A percentile compares a stretch with the other conserved stretches of the same genome.
Conservation (phyloP, 2,113 vertebrate genomes). For the Rhinolophus sinicus region DNA sequence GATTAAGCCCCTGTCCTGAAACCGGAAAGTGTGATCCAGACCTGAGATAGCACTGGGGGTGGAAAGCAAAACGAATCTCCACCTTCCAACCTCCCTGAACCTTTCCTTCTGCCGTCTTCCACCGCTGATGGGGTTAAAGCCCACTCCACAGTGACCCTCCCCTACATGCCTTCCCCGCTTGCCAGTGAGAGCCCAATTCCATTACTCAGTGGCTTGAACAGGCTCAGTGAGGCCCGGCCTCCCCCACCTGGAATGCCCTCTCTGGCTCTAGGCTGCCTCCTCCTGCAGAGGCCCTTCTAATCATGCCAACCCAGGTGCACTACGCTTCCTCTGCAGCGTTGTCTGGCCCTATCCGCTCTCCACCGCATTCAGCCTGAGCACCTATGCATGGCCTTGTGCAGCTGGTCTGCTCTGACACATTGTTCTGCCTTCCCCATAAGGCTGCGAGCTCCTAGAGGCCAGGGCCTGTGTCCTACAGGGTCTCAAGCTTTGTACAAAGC, state of each 20-base stretch:
- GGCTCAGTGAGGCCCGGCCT: background rate
- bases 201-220: background rate
- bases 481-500: background rate
- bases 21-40: background rate
- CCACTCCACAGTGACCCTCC: background rate
- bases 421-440: background rate
- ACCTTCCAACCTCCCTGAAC: rapidly evolving
- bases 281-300: no score
- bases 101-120: rapidly evolving
- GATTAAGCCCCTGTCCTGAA: background rate
- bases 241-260: rapidly evolving
- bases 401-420: background rate
- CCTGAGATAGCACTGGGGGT: background rate
- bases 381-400: background rate
- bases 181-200: background rate
- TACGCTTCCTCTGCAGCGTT: background rate
- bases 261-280: background rate
- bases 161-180: rapidly evolving
- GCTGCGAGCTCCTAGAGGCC: background rate
- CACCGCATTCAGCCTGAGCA: background rate
- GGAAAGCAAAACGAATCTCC: rapidly evolving
- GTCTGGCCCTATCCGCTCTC: no score
- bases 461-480: background rate
- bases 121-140: background rate
- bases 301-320: background rate